Evolutionary conservation across 1,140 invertebrate species (phyloP).

Genomic region (Adoxophyes honmai): DNA sequence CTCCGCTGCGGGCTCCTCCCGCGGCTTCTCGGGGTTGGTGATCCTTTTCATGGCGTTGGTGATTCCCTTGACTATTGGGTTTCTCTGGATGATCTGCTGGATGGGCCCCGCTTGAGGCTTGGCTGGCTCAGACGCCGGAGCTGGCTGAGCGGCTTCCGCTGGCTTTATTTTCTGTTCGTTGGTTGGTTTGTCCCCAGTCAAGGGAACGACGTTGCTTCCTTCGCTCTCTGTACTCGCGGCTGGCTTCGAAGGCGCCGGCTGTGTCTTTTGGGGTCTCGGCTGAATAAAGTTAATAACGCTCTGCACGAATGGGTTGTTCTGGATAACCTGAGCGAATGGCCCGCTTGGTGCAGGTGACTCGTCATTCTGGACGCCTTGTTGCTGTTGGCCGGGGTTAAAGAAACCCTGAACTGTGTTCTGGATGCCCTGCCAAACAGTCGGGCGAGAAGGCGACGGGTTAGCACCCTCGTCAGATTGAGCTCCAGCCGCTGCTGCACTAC

Average conservation of each 20-base stretch:
- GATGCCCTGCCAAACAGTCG: constrained; percentile 21
- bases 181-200: constrained; percentile 6
- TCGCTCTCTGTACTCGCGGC: constrained; percentile 11
- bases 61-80: constrained; percentile 52
- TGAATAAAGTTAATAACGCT: constrained; percentile 19
- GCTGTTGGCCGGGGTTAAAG: not conserved
- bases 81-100: constrained; percentile 52
- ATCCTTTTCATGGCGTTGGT: constrained; percentile 43
- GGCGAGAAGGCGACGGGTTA: not conserved
- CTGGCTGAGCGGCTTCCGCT: constrained; percentile 11
- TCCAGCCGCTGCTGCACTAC: constrained; percentile 18
- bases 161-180: too few species aligned
- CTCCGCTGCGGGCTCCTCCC: constrained; percentile 32
- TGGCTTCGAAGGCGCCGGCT: constrained; percentile 8
- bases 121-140: constrained; percentile 9
- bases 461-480: constrained; percentile 27
- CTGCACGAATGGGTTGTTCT: constrained; percentile 22
- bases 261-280: constrained; percentile 14
- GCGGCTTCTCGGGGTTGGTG: constrained; percentile 43
- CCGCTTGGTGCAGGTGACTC: constrained; percentile 10
- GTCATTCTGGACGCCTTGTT: constrained; percentile 3
- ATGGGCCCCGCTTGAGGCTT: constrained; percentile 35
- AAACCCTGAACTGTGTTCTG: constrained; percentile 18
- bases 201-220: constrained; percentile 23
- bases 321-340: constrained; percentile 23